phyloP scores from a whole-genome alignment of 2,888 invertebrate species.

The Cerceris ruficornis region DNA sequence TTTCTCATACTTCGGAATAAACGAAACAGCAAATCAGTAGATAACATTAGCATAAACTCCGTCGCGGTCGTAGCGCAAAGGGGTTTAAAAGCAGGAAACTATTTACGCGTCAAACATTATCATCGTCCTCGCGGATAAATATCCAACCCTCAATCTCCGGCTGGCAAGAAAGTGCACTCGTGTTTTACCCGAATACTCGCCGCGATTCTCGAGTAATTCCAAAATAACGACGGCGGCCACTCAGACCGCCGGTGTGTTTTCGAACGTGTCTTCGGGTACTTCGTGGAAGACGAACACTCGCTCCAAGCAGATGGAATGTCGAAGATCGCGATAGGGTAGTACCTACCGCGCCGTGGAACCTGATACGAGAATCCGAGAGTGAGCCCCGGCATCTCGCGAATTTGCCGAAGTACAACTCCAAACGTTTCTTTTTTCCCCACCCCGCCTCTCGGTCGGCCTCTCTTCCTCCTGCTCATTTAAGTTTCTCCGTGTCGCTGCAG shows the following conservation, averaged over 20 bases:
- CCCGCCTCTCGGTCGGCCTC: not conserved
- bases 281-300: constrained; percentile 53
- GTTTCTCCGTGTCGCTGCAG: constrained; percentile 30
- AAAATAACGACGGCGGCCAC: constrained; percentile 31
- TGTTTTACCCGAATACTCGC: not conserved
- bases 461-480: constrained; percentile 37
- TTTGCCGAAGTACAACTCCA: constrained; percentile 60
- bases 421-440: constrained; percentile 17
- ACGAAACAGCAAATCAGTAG: too few species aligned
- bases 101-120: too few species aligned
- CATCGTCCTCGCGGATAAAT: too few species aligned
- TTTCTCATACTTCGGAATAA: too few species aligned
- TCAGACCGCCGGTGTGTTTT: constrained; percentile 15
- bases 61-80: too few species aligned
- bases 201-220: constrained; percentile 33
- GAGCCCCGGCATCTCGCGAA: constrained; percentile 59
- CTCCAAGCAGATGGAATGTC: constrained; percentile 71
- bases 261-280: constrained; percentile 52
- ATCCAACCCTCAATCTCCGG: not conserved
- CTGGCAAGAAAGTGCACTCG: not conserved
- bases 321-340: constrained; percentile 73
- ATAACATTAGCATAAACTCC: too few species aligned
- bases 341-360: constrained; percentile 73
- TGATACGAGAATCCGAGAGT: constrained; percentile 66
- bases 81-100: too few species aligned